phyloP scores from a whole-genome alignment of 2,888 invertebrate species.

The Hyposoter didymator region DNA sequence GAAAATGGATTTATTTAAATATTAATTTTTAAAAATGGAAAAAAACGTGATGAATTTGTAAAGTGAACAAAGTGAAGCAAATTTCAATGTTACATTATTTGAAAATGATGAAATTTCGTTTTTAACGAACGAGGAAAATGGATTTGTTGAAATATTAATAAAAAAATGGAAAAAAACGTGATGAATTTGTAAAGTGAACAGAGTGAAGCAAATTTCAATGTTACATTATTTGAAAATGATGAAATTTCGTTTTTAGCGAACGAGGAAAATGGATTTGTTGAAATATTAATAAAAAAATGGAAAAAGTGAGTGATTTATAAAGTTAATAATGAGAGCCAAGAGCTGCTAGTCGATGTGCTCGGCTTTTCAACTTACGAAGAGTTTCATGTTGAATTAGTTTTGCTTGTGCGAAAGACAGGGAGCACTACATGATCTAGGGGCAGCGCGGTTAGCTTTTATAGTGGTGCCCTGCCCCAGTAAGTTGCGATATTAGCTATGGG shows the following conservation, averaged over 20 bases:
- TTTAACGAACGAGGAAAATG: not conserved
- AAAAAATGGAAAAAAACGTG: too few relatives aligned
- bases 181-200: not conserved
- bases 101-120: not conserved
- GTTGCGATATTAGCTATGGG: slow-evolving; percentile 42
- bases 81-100: too few relatives aligned
- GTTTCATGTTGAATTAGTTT: slow-evolving; percentile 81
- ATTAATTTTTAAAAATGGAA: too few relatives aligned
- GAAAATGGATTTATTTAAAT: too few relatives aligned
- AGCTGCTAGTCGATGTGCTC: not conserved
- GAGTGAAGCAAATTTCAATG: too few relatives aligned
- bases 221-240: too few relatives aligned
- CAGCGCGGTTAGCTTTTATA: slow-evolving; percentile 83
- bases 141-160: not conserved
- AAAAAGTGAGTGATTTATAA: too few relatives aligned
- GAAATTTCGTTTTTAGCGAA: too few relatives aligned
- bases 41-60: too few relatives aligned
- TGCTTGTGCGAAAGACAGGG: slow-evolving; percentile 81
- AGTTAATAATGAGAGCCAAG: not conserved
- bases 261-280: too few relatives aligned
- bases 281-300: too few relatives aligned
- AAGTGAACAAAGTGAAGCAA: too few relatives aligned
- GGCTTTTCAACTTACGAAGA: slow-evolving; percentile 80
- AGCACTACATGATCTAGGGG: slow-evolving; percentile 82
- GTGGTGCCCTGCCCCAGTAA: slow-evolving; percentile 80